Base-by-base conservation (phyloP, 2,797 vertebrate species). In the Bradypodion pumilum region DNA sequence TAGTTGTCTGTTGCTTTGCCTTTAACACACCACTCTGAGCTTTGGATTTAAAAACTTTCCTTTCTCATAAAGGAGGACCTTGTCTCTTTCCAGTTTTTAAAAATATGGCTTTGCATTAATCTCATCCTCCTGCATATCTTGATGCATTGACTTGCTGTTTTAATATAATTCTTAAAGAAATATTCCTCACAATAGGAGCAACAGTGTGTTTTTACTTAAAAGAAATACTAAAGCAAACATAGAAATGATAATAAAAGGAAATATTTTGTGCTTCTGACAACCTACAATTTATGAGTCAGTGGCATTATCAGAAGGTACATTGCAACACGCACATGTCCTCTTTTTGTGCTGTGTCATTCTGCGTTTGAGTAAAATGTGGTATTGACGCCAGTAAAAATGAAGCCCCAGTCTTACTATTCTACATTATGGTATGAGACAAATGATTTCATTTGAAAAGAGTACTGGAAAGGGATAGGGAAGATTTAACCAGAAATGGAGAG, bases 21-120 rank as follows among this genome's bases (percentile, higher is more conserved):
- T 89, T 85, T n/a, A 83, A 81, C 65, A 73, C 79, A 90, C 86
- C 81, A 80, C 80, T 84, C 90, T 84, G 76, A 88, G 56, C 49
- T 88, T 70, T 85, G 80, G 80, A 89, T 91, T 93, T 89, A 84
- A 84, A 52, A 37, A 56, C 21, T 8, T 74, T 78, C 2, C 12
- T 79, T 74, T 40, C 65, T 46, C 68, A 19, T 37, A 63, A 78
- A 63, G 35, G 25, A 78, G 10, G 25, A 76, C 13, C 52, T 52
- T 49, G 29, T 60, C 12, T 56, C 49, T 49, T 49, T 63, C n/a
- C 25, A 68, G 66, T 74, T 62, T 66, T 1, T 9, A 42, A n/a
- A 73, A 78, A 49, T 21, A 7, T 29, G 4, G 16, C n/a, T 23
- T 65, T 29, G 29, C 21, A 32, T 75, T 75, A 32, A 75, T 5